Conservation (phyloP, 2,113 vertebrate genomes). For the Crotalus helleri region DNA sequence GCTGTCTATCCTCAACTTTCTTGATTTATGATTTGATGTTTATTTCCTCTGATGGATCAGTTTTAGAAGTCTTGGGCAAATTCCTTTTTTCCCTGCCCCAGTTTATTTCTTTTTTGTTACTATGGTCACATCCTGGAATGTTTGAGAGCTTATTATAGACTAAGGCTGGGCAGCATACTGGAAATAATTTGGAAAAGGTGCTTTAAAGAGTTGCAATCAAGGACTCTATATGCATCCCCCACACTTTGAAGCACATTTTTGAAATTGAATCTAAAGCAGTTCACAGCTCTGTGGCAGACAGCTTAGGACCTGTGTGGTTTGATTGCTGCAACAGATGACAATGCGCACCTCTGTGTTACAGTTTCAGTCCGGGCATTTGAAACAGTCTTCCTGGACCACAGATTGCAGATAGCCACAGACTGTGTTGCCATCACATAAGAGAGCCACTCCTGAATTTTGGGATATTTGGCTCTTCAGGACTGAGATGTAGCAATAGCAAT, state of each 20-base stretch:
- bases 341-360: not conserved
- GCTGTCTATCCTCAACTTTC: not conserved
- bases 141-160: not conserved
- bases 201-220: not conserved
- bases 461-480: not conserved
- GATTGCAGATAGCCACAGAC: not conserved
- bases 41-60: not conserved
- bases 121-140: not conserved
- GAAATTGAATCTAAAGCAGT: not conserved
- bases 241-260: not conserved
- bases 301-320: not conserved
- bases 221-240: not conserved
- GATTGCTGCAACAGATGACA: not conserved
- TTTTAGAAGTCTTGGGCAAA: not conserved
- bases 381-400: not conserved
- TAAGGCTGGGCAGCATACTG: not conserved
- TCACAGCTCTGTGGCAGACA: not conserved
- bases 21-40: not conserved
- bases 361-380: not conserved
- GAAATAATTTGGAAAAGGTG: not conserved
- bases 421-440: not conserved
- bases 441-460: not conserved
- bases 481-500: not conserved
- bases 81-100: not conserved
- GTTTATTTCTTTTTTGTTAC: not conserved